Percentiles rank a stretch among this genome's conserved stretches.
Evolutionary conservation across 2,113 vertebrate genomes (phyloP).

Genomic region (Callionymus lyra): DNA sequence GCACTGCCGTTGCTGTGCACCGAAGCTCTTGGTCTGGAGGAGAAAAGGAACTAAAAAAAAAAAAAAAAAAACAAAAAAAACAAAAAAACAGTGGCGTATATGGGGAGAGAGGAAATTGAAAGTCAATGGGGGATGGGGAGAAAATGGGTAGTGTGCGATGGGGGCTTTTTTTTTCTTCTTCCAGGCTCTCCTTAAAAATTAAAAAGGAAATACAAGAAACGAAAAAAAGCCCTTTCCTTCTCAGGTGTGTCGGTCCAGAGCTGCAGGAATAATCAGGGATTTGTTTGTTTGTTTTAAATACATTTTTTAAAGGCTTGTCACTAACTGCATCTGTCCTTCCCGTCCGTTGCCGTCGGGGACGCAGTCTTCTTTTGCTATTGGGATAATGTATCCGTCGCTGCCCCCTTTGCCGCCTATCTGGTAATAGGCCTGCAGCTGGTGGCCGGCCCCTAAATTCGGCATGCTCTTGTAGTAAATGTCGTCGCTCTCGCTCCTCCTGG

Average conservation of each 20-base stretch:
- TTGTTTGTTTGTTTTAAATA: conserved; percentile 63
- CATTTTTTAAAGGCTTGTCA: conserved; percentile 96
- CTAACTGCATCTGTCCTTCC: conserved; percentile 99
- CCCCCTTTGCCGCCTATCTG: conserved; percentile 92
- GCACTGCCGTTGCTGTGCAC: conserved; percentile 41
- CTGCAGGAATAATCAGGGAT: conserved; percentile 21
- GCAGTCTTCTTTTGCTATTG: conserved; percentile 88
- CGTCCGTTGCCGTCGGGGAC: conserved; percentile 91
- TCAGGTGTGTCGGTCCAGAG: conserved; percentile 29
- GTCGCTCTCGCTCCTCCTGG: conserved; percentile 86
- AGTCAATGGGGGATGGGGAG: conserved; percentile 20
- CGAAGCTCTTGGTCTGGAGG: conserved; percentile 44
- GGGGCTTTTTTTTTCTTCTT: too few species aligned
- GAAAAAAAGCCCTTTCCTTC: conserved; percentile 22
- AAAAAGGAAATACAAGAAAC: conserved; percentile 12
- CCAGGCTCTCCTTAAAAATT: conserved; percentile 25
- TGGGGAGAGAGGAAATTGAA: conserved; percentile 12
- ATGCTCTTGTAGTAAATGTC: conserved; percentile 99
- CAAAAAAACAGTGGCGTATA: conserved; percentile 23
- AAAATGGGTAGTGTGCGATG: conserved; percentile 14
- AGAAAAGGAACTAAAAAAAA: too few species aligned
- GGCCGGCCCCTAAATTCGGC: conserved; percentile 90
- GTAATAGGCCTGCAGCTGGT: conserved; percentile 93
- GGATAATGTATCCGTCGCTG: conserved; percentile 94
- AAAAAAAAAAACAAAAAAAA: too few species aligned